Evolutionary conservation across 2,888 invertebrate genomes (phyloP).

Genomic region (Bedellia somnulentella): DNA sequence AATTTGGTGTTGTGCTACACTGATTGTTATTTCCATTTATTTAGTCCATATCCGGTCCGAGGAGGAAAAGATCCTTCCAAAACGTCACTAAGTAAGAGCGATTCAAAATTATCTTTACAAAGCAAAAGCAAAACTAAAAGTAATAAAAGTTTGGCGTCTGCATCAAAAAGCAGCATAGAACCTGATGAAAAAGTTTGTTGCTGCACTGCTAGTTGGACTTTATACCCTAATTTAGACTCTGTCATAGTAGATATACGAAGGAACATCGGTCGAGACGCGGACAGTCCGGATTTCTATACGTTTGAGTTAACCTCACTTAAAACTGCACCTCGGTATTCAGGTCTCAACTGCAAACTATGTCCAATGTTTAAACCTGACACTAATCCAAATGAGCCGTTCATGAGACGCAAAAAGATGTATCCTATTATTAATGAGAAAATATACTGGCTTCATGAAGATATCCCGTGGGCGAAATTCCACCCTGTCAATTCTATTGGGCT

Average conservation of each 20-base stretch:
- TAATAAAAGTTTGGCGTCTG: no score
- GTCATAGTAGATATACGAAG: conserved; percentile 25
- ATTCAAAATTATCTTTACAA: no score
- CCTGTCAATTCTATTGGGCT: conserved; percentile 34
- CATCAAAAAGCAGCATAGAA: no score
- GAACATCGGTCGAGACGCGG: conserved; percentile 17
- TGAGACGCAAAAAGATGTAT: conserved; percentile 24
- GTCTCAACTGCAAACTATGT: conserved; percentile 39
- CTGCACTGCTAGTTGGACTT: conserved; percentile 44
- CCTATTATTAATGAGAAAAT: conserved; percentile 47
- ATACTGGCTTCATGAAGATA: conserved; percentile 39
- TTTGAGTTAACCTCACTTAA: conserved; percentile 60
- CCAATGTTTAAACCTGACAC: conserved; percentile 41
- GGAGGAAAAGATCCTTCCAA: conserved; percentile 2
- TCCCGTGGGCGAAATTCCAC: conserved; percentile 45
- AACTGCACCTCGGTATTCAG: conserved; percentile 48
- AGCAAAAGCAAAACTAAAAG: no score
- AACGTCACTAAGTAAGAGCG: conserved; percentile 15
- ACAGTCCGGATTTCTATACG: conserved; percentile 52
- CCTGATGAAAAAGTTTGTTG: no score
- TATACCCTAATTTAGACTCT: conserved; percentile 16
- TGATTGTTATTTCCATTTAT: conserved; percentile 62
- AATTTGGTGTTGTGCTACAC: conserved; percentile 59
- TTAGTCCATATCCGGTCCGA: conserved; percentile 61
- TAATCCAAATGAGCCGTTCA: conserved; percentile 34